phyloP scores from a whole-genome alignment of 2,797 vertebrate genomes.

The Anguilla pacifica region DNA sequence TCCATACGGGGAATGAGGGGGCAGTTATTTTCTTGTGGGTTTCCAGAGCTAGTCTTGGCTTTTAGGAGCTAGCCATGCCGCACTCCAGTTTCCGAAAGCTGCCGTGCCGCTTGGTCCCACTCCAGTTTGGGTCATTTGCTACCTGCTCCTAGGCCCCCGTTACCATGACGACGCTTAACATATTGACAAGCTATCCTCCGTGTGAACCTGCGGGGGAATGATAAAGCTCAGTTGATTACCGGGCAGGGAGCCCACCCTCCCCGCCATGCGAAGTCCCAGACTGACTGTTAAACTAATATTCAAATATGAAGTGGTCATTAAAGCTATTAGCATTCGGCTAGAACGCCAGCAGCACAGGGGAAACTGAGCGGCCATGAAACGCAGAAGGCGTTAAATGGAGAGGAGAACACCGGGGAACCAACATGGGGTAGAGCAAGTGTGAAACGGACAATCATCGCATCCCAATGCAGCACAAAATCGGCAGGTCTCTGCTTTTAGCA shows the following conservation, averaged over 20 bases:
- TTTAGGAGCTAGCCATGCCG: slow-evolving; percentile 50
- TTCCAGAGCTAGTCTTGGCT: slow-evolving; percentile 62
- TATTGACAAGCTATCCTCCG: slow-evolving; percentile 46
- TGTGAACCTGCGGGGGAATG: slow-evolving; percentile 46
- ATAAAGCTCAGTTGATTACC: slow-evolving; percentile 41
- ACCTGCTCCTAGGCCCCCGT: slow-evolving; percentile 46
- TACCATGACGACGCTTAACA: slow-evolving; percentile 45
- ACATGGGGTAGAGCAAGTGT: not conserved
- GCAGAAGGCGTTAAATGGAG: slow-evolving; percentile 22
- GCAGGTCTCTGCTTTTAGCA: not conserved
- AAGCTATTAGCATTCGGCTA: slow-evolving; percentile 50
- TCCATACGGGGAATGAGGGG: slow-evolving; percentile 29
- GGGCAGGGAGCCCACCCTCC: slow-evolving; percentile 32
- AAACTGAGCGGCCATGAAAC: slow-evolving; percentile 8
- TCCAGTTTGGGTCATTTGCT: slow-evolving; percentile 30
- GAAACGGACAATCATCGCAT: not conserved
- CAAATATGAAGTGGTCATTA: slow-evolving; percentile 41
- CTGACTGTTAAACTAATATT: slow-evolving; percentile 44
- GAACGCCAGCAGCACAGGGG: slow-evolving; percentile 31
- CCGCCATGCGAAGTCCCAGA: slow-evolving; percentile 38
- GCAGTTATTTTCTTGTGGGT: slow-evolving; percentile 68
- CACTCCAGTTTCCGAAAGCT: slow-evolving; percentile 55
- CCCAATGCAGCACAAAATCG: not conserved
- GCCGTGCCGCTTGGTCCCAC: slow-evolving; percentile 37
- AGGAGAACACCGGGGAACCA: not conserved